Conservation (phyloP, 2,888 invertebrate genomes). For the Pachliopta kotzebuea region DNA sequence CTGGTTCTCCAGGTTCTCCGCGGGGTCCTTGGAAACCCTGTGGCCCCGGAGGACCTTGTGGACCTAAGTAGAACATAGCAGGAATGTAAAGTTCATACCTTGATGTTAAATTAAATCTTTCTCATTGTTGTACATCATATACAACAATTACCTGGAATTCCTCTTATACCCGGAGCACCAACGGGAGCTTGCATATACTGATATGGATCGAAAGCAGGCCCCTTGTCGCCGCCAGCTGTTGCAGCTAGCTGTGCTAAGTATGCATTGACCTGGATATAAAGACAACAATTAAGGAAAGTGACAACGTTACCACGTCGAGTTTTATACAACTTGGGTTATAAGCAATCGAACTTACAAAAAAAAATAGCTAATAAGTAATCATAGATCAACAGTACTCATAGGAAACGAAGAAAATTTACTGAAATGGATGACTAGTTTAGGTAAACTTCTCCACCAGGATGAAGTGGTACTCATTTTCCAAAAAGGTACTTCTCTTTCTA, state of each 20-base stretch:
- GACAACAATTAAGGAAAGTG: neutral
- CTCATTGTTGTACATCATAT: neutral
- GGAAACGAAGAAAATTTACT: no score
- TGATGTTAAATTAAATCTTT: neutral
- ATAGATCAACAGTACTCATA: no score
- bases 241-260: slow-evolving; percentile 88
- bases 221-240: slow-evolving; percentile 88
- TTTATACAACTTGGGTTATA: no score
- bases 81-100: neutral
- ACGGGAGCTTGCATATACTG: slow-evolving; percentile 90
- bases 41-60: slow-evolving; percentile 79
- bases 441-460: no score
- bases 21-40: slow-evolving; percentile 92
- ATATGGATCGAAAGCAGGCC: slow-evolving; percentile 85
- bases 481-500: neutral
- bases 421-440: no score
- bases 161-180: slow-evolving; percentile 89
- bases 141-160: slow-evolving; percentile 83
- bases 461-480: no score
- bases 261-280: slow-evolving; percentile 77
- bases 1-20: slow-evolving; percentile 90
- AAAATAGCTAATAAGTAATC: no score
- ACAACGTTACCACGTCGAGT: neutral
- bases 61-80: slow-evolving; percentile 48
- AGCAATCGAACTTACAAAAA: no score